Conservation (phyloP, 2,113 vertebrate species). For the Cephalopterus ornatus region DNA sequence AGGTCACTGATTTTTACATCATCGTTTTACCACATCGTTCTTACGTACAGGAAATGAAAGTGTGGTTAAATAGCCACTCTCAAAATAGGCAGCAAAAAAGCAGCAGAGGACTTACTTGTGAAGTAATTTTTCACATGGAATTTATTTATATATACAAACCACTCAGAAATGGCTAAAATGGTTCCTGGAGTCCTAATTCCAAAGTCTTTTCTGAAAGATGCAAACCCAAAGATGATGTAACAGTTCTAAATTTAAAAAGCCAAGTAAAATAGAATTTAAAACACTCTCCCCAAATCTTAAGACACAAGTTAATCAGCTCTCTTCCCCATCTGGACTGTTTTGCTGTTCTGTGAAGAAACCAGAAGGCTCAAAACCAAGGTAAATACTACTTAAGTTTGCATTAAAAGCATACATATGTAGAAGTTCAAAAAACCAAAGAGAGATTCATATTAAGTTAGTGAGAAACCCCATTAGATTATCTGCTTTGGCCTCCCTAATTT, state of each 20-base stretch:
- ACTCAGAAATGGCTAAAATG: not conserved
- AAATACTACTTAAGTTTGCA: not conserved
- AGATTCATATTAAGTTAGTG: not conserved
- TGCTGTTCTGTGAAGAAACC: not conserved
- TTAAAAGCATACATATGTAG: not conserved
- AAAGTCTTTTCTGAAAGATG: not conserved
- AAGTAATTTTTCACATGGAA: not conserved
- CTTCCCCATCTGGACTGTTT: not conserved
- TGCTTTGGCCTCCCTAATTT: not conserved
- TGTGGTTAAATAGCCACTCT: not conserved
- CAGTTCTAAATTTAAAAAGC: not conserved
- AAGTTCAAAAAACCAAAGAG: not conserved
- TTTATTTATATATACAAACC: not conserved
- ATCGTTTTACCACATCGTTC: not conserved
- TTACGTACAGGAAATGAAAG: not conserved
- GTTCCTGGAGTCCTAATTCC: not conserved
- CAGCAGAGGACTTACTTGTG: not conserved
- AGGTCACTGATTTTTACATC: not conserved
- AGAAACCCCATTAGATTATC: not conserved
- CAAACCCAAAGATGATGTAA: not conserved
- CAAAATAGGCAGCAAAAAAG: not conserved
- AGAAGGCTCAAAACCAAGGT: not conserved
- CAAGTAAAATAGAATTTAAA: not conserved
- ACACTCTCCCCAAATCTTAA: not conserved
- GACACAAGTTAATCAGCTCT: not conserved